phyloP scores from a whole-genome alignment of 2,888 invertebrate species.

The Hanleya hanleyi region DNA sequence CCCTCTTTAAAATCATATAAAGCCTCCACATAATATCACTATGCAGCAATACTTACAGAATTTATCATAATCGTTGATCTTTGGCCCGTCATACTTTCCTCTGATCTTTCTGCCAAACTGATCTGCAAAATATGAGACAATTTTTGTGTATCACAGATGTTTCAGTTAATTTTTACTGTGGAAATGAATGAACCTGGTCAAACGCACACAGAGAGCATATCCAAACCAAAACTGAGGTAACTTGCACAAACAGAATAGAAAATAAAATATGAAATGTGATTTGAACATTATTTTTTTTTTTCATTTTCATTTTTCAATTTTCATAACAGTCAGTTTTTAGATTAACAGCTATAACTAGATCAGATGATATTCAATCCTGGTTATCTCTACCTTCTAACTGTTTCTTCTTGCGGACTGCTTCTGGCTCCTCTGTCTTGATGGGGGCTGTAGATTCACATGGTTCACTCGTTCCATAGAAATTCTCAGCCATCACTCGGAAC shows the following conservation, averaged over 20 bases:
- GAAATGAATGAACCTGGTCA: neutral
- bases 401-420: slow-evolving; percentile 50
- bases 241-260: too few species aligned
- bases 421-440: slow-evolving; percentile 63
- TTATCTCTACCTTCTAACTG: slow-evolving; percentile 50
- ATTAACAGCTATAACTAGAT: too few species aligned
- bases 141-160: too few species aligned
- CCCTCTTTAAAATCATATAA: neutral
- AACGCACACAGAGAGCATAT: too few species aligned
- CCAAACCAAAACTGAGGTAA: too few species aligned
- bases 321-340: too few species aligned
- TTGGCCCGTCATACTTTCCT: slow-evolving; percentile 85
- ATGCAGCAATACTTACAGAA: slow-evolving; percentile 79
- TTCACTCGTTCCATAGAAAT: slow-evolving; percentile 97
- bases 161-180: too few species aligned
- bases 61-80: slow-evolving; percentile 97
- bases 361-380: too few species aligned
- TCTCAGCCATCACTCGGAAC: slow-evolving; percentile 97
- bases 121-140: slow-evolving; percentile 60
- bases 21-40: neutral
- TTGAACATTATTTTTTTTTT: too few species aligned
- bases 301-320: too few species aligned
- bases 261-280: too few species aligned
- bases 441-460: slow-evolving; percentile 88
- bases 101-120: slow-evolving; percentile 82